A percentile compares a stretch with the other conserved stretches of the same genome.
These are phyloP conservation scores for Oreohelix idahoensis DNA, from an alignment of 1,140 invertebrate genomes.

Conservation along the genomic window DNA sequence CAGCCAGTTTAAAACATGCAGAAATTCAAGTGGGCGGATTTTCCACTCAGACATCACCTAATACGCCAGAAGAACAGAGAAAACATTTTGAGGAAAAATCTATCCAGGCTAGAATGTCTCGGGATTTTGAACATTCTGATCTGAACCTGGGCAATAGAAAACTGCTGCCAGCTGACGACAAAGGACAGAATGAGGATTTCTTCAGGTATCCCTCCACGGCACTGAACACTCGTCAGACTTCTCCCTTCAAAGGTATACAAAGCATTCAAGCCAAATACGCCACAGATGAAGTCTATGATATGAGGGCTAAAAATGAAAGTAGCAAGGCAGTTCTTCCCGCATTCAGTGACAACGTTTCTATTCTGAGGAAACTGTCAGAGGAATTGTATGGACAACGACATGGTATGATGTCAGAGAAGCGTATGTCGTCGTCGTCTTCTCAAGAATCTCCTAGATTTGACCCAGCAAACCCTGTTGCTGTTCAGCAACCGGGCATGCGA, in stretches of 20 bases:
- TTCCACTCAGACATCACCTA: slow-evolving; percentile 38
- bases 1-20: slow-evolving; percentile 28
- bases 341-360: slow-evolving; percentile 70
- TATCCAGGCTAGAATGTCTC: slow-evolving; percentile 47
- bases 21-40: slow-evolving; percentile 45
- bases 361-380: slow-evolving; percentile 80
- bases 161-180: background rate
- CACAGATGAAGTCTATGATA: slow-evolving; percentile 37
- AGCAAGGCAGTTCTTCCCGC: background rate
- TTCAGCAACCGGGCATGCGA: slow-evolving; percentile 54
- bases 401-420: slow-evolving; percentile 49
- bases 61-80: slow-evolving; percentile 26
- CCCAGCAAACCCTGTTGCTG: slow-evolving; percentile 42
- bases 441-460: slow-evolving; percentile 46
- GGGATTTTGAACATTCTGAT: slow-evolving; percentile 40
- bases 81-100: slow-evolving; percentile 49
- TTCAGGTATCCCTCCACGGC: slow-evolving; percentile 5
- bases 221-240: background rate
- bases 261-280: slow-evolving; percentile 52
- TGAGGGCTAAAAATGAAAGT: background rate
- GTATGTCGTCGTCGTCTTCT: slow-evolving; percentile 58
- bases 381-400: slow-evolving; percentile 58
- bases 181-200: background rate
- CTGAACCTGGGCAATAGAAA: background rate
- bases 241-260: slow-evolving; percentile 41